These are phyloP conservation scores for Chiloscyllium punctatum DNA, from an alignment of 2,797 vertebrate genomes.

Conservation along the genomic window DNA sequence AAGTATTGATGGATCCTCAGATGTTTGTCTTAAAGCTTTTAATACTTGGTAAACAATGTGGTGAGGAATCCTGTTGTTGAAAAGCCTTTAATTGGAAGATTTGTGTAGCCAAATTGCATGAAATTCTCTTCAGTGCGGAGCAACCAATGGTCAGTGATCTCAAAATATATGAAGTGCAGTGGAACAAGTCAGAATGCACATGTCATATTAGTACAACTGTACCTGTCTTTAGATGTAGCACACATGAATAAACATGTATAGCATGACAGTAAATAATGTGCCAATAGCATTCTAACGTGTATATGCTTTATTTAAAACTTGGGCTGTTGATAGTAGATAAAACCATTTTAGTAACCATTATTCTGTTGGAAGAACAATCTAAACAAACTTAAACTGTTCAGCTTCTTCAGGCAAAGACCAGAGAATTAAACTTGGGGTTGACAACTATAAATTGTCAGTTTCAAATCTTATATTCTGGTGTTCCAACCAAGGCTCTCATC, in stretches of 20 bases:
- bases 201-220: not conserved
- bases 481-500: too few species aligned
- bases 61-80: not conserved
- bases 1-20: not conserved
- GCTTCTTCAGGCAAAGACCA: not conserved
- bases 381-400: not conserved
- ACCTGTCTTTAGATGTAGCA: not conserved
- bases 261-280: not conserved
- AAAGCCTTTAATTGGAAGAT: not conserved
- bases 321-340: not conserved
- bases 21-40: too few species aligned
- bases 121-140: not conserved
- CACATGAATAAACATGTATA: not conserved
- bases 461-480: not conserved
- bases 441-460: not conserved
- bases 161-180: not conserved
- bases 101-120: not conserved
- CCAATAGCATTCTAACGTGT: not conserved
- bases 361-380: not conserved
- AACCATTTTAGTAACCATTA: not conserved
- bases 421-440: not conserved
- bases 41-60: too few species aligned
- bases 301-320: not conserved
- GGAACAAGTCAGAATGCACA: not conserved
- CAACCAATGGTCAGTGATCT: not conserved